Evolutionary conservation across 2,888 invertebrate genomes (phyloP).

Genomic region (Chrysotoxum bicinctum): DNA sequence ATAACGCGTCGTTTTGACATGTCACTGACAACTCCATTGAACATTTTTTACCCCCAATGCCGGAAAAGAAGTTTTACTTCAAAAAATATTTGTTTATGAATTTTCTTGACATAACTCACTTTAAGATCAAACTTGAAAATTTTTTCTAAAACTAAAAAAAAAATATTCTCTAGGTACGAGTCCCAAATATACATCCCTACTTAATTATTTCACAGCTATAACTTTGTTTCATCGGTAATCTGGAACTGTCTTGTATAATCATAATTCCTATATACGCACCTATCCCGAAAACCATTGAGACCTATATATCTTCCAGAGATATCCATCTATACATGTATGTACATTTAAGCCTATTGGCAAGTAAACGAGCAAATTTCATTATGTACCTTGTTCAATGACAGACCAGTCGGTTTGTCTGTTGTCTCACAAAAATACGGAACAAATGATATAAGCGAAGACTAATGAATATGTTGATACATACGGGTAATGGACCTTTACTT

Average conservation of each 20-base stretch:
- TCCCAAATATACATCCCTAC: too few relatives aligned
- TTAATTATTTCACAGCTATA: neutral
- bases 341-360: conserved; percentile 61
- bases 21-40: too few relatives aligned
- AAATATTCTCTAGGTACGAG: too few relatives aligned
- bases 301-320: conserved; percentile 3
- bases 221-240: neutral
- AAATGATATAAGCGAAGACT: neutral
- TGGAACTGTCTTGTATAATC: neutral
- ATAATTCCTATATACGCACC: neutral
- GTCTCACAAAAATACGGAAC: neutral
- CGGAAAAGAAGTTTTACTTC: too few relatives aligned
- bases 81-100: too few relatives aligned
- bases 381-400: conserved; percentile 42
- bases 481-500: conserved; percentile 33
- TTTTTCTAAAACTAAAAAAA: neutral
- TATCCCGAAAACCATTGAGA: conserved; percentile 5
- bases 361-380: conserved; percentile 60
- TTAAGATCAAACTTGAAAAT: too few relatives aligned
- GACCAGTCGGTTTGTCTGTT: neutral
- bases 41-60: too few relatives aligned
- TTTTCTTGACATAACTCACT: too few relatives aligned
- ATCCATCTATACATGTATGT: conserved; percentile 48
- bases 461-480: conserved; percentile 46
- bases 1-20: too few relatives aligned